Base-by-base conservation (phyloP, 2,113 vertebrate species). In the Albula goreensis region DNA sequence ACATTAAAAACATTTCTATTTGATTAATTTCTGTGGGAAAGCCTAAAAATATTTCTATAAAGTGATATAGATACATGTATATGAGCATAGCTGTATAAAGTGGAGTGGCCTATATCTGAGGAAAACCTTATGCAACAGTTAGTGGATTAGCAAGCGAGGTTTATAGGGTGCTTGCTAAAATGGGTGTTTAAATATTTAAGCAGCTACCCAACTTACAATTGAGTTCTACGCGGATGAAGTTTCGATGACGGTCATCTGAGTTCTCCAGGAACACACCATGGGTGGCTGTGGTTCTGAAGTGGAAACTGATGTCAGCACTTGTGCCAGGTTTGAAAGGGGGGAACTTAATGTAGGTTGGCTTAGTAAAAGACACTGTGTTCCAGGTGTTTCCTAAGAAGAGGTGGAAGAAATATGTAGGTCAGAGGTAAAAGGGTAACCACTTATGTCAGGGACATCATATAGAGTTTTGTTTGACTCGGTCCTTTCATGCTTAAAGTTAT, bases 281-380 rank as follows among this genome's bases (percentile, higher is more conserved):
- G 2, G 87, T 92, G 9, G 97, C 95, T 0, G 98, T 98, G 79
- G 98, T 99, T 93, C 97, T 97, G 93, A 99, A 99, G 95, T 98
- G 98, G 93, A 99, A 99, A 87, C 97, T 98, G 90, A 99, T 96
- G 88, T 99, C 98, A 0, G 96, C 95, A 31, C 96, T 99, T 87
- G 96, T 93, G 88, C 97, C 98, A 13, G 97, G 96, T 31, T 87
- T 96, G 91, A 99, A 97, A 10, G 98, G 95, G 66, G 98, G 98
- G 82, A 99, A 99, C 80, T 96, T 94, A n/a, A 99, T 95, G 56
- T 97, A 95, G 83, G 96, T 90, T 0, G 97, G 97, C 48, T 96
- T 97, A 89, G 95, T 96, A 93, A 99, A 99, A 83, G 97, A 95
- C 77, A 99, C 94, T 0, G 97, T 97, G 91, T 99, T 99, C 98